These are phyloP conservation scores for Gobio occitaniae DNA, from an alignment of 2,797 vertebrate genomes.

Conservation along the genomic window DNA sequence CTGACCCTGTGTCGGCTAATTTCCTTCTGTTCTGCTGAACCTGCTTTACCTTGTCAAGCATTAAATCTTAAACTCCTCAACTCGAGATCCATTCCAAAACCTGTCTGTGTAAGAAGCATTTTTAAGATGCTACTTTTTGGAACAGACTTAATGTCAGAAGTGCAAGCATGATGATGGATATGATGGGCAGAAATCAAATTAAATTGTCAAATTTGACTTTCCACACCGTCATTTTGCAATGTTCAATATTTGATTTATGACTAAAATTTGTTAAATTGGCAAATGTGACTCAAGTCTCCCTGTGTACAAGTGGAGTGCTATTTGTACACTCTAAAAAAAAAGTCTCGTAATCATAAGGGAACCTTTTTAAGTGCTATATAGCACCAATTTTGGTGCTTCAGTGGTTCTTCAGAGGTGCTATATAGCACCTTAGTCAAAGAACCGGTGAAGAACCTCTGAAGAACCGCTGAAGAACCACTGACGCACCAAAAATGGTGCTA, in stretches of 20 bases:
- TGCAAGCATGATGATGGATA: neutral
- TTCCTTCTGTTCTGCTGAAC: neutral
- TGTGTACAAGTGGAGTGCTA: neutral
- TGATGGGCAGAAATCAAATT: neutral
- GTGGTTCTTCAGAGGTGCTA: too few species aligned
- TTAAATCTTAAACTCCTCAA: conserved; percentile 22
- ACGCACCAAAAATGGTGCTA: too few species aligned
- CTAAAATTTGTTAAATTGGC: neutral
- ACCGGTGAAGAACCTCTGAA: too few species aligned
- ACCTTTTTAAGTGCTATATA: too few species aligned
- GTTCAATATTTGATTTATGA: neutral
- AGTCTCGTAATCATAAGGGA: too few species aligned
- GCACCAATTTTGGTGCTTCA: too few species aligned
- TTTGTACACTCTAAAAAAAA: too few species aligned
- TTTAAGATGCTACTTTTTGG: neutral
- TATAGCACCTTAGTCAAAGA: too few species aligned
- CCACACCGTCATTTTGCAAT: neutral
- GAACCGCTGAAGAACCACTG: too few species aligned
- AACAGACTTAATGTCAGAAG: neutral
- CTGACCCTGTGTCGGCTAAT: neutral
- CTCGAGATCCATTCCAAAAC: neutral
- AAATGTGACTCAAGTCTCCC: too few species aligned
- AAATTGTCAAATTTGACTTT: neutral
- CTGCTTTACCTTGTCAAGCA: neutral
- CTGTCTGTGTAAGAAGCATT: neutral